These are phyloP conservation scores for Synergus umbraculus DNA, from an alignment of 2,888 invertebrate genomes.

Conservation along the genomic window DNA sequence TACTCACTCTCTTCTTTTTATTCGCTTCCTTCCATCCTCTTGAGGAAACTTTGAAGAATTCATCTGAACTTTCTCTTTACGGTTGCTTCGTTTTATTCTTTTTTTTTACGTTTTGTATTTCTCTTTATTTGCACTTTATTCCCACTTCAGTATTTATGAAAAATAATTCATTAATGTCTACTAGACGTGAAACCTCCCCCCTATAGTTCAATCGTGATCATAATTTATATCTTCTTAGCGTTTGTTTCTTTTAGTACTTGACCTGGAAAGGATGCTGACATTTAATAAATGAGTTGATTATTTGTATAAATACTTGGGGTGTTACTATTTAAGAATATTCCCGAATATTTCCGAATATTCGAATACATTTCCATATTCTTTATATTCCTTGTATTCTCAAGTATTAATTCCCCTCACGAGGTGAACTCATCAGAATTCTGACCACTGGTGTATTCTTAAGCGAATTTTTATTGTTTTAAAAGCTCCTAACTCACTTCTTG, in stretches of 20 bases:
- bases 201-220: no score
- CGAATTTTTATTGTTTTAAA: neutral
- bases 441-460: neutral
- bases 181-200: no score
- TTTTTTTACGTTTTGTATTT: neutral
- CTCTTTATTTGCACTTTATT: constrained; percentile 3
- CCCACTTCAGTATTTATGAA: neutral
- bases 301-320: no score
- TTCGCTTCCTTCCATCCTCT: constrained; percentile 10
- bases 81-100: neutral
- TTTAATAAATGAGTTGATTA: neutral
- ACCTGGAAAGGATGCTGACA: neutral
- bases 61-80: constrained; percentile 5
- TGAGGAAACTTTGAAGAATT: constrained; percentile 22
- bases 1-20: neutral
- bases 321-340: no score
- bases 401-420: no score
- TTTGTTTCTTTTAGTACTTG: neutral
- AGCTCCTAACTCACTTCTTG: neutral
- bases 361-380: no score
- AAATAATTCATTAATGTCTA: neutral
- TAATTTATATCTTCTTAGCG: neutral
- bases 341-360: no score
- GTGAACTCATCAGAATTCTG: no score
- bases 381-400: no score